Evolutionary conservation across 1,140 invertebrate genomes (phyloP).

Genomic region (Zaprionus kolodkinae): DNA sequence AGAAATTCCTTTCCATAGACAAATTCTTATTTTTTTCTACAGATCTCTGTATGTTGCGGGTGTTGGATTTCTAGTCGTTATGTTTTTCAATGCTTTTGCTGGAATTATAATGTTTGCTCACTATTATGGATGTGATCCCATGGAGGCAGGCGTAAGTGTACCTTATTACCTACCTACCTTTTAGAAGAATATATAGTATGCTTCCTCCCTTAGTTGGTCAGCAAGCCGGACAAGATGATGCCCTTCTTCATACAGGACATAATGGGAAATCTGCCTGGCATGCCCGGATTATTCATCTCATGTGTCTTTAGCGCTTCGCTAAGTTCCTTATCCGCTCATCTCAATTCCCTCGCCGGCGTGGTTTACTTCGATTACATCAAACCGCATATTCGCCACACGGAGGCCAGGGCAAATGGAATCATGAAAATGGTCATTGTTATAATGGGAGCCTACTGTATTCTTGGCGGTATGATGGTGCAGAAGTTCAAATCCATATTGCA

Average conservation of each 20-base stretch:
- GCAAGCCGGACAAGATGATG: slow-evolving; percentile 86
- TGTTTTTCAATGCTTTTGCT: slow-evolving; percentile 86
- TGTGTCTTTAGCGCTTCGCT: slow-evolving; percentile 89
- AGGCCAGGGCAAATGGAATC: slow-evolving; percentile 86
- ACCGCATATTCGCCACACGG: slow-evolving; percentile 85
- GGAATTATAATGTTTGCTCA: slow-evolving; percentile 91
- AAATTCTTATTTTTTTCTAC: not conserved
- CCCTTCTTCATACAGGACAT: slow-evolving; percentile 88
- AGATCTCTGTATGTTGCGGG: slow-evolving; percentile 85
- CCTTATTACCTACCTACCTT: not conserved
- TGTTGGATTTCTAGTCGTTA: slow-evolving; percentile 85
- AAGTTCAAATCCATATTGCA: slow-evolving; percentile 87
- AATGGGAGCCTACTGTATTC: slow-evolving; percentile 86
- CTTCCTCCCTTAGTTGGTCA: slow-evolving; percentile 62
- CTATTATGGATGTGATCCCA: slow-evolving; percentile 90
- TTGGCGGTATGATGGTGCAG: slow-evolving; percentile 87
- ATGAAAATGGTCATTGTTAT: slow-evolving; percentile 87
- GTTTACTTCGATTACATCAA: slow-evolving; percentile 91
- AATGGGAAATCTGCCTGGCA: slow-evolving; percentile 85
- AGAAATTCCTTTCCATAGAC: not conserved
- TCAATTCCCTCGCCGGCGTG: slow-evolving; percentile 91
- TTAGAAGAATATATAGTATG: not conserved
- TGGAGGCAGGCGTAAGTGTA: slow-evolving; percentile 86
- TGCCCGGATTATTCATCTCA: slow-evolving; percentile 89
- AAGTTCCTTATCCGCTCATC: slow-evolving; percentile 89